A percentile compares a stretch with the other conserved stretches of the same genome.
Conservation (phyloP, 1,140 invertebrate genomes). For the Papilio polytes region DNA sequence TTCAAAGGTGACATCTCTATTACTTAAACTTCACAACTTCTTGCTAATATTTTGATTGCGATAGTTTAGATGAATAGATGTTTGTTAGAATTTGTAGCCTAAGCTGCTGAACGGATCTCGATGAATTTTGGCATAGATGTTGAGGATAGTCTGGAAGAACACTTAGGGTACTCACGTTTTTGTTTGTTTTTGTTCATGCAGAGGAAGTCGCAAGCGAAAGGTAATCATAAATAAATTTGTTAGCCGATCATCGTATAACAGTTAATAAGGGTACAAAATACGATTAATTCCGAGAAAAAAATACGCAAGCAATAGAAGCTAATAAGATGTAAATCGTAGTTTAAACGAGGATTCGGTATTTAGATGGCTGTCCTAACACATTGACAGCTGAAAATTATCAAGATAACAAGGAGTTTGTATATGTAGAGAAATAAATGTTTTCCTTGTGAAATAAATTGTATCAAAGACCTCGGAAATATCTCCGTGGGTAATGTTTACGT, state of each 20-base stretch:
- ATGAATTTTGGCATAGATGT: too few relatives aligned
- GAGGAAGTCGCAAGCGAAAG: too few relatives aligned
- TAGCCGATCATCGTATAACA: not conserved
- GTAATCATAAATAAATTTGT: not conserved
- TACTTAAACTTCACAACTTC: too few relatives aligned
- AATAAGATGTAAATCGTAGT: not conserved
- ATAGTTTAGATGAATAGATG: too few relatives aligned
- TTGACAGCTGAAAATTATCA: not conserved
- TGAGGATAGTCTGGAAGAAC: too few relatives aligned
- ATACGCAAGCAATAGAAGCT: not conserved
- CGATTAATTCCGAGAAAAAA: not conserved
- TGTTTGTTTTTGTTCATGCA: too few relatives aligned
- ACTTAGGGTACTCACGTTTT: too few relatives aligned
- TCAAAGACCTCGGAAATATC: conserved; percentile 21
- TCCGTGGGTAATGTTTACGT: conserved; percentile 27
- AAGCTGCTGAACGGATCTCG: too few relatives aligned
- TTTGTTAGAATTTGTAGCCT: too few relatives aligned
- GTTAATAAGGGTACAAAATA: not conserved
- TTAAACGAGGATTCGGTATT: not conserved
- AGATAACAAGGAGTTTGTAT: conserved; percentile 16
- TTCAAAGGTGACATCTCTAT: too few relatives aligned
- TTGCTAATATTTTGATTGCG: too few relatives aligned
- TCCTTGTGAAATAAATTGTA: conserved; percentile 13
- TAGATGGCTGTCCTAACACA: not conserved
- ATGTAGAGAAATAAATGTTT: conserved; percentile 18